These are phyloP conservation scores for Melanotaenia boesemani DNA, from an alignment of 2,797 vertebrate genomes.

Conservation along the genomic window DNA sequence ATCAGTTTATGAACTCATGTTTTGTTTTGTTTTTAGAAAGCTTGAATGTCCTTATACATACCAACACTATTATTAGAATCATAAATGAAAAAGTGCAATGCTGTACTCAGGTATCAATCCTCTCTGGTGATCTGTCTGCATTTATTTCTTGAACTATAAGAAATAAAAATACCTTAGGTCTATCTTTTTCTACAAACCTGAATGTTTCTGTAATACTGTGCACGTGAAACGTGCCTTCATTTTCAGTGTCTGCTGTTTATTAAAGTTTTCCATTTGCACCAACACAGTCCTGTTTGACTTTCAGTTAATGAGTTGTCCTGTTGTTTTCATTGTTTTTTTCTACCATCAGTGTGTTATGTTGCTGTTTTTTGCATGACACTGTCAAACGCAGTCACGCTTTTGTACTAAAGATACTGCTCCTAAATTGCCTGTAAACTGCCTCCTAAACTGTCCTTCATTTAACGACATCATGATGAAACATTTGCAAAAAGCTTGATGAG, in stretches of 20 bases:
- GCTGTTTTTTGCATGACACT: not conserved
- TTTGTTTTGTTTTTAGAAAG: constrained; percentile 2
- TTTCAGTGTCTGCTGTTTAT: constrained; percentile 19
- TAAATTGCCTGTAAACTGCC: too few species aligned
- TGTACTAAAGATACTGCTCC: too few species aligned
- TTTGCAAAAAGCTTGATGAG: not conserved
- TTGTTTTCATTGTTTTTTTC: too few species aligned
- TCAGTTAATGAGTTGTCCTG: not conserved
- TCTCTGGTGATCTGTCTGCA: constrained; percentile 16
- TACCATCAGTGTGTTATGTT: not conserved
- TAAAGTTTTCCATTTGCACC: constrained; percentile 34
- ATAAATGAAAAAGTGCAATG: constrained; percentile 33
- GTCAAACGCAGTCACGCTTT: not conserved
- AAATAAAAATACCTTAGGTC: constrained; percentile 23
- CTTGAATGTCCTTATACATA: constrained; percentile 16
- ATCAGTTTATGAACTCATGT: not conserved
- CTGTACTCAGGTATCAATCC: constrained; percentile 46
- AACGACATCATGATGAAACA: not conserved
- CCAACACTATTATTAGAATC: constrained; percentile 20
- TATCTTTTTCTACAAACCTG: constrained; percentile 19
- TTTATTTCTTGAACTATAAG: constrained; percentile 11
- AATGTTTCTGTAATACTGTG: not conserved
- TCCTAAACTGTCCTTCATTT: not conserved
- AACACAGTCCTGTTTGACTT: not conserved
- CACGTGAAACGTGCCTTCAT: not conserved